These are phyloP conservation scores for Apocrypta bakeri DNA, from an alignment of 1,140 invertebrate species.

Conservation along the genomic window DNA sequence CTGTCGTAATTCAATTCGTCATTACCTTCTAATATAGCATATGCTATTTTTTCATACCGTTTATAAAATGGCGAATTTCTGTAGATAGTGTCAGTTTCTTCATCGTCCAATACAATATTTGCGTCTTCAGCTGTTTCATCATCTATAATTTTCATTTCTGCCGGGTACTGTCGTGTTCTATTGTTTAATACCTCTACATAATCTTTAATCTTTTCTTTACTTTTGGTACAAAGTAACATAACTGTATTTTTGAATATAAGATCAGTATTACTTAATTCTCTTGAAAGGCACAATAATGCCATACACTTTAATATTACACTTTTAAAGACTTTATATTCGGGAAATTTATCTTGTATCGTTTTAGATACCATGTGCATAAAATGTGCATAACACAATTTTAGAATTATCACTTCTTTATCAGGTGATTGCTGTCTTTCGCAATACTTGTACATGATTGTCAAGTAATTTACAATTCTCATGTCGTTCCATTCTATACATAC, in stretches of 20 bases:
- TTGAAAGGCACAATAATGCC: neutral
- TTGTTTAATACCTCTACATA: neutral
- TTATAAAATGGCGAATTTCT: neutral
- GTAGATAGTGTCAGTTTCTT: neutral
- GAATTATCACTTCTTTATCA: neutral
- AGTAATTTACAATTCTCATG: neutral
- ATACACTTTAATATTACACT: conserved; percentile 28
- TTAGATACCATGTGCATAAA: conserved; percentile 15
- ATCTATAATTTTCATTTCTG: neutral
- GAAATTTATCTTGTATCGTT: neutral
- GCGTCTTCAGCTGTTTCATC: too few species aligned
- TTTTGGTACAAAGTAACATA: neutral
- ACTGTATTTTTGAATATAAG: neutral
- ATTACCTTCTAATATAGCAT: neutral
- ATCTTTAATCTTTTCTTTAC: neutral
- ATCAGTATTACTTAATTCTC: neutral
- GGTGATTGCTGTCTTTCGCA: neutral
- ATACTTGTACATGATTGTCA: neutral
- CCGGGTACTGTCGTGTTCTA: neutral
- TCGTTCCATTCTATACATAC: conserved; percentile 18
- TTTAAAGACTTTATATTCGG: neutral
- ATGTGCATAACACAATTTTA: conserved; percentile 12
- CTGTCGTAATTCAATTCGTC: neutral
- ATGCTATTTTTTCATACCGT: neutral
- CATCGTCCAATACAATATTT: neutral